These are phyloP conservation scores for Scaptomyza cyrtandrae DNA, from an alignment of 2,888 invertebrate genomes.

Conservation along the genomic window DNA sequence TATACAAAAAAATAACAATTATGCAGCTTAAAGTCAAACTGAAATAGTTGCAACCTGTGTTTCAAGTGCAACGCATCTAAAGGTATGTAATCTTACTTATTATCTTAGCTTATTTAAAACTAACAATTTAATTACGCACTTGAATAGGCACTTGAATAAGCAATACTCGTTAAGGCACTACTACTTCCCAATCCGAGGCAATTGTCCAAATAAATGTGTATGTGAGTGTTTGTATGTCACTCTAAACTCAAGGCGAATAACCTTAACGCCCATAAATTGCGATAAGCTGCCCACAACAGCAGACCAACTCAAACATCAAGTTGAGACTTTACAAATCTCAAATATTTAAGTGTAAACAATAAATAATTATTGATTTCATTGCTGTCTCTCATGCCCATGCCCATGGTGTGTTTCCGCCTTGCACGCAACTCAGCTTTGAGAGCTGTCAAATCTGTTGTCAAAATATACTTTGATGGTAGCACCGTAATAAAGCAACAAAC, in stretches of 20 bases:
- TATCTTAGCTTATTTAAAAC: constrained; percentile 6
- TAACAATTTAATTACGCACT: constrained; percentile 12
- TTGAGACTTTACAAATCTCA: constrained; percentile 36
- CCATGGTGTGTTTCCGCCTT: constrained; percentile 39
- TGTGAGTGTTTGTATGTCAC: constrained; percentile 16
- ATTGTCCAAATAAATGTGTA: constrained; percentile 12
- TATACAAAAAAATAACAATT: constrained; percentile 2
- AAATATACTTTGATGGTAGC: constrained; percentile 21
- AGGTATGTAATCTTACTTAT: not conserved
- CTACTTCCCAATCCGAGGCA: not conserved
- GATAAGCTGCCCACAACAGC: constrained; percentile 29
- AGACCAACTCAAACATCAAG: constrained; percentile 6
- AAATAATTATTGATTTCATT: constrained; percentile 58
- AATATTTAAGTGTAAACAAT: constrained; percentile 72
- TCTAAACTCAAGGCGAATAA: constrained; percentile 39
- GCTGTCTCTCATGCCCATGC: constrained; percentile 1
- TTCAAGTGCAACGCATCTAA: not conserved
- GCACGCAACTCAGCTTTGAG: constrained; percentile 44
- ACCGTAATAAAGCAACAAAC: constrained; percentile 11
- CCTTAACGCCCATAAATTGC: constrained; percentile 7
- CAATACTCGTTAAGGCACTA: too few species aligned
- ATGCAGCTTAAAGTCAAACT: not conserved
- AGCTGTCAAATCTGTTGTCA: constrained; percentile 64
- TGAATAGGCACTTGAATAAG: not conserved
- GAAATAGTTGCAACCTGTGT: not conserved